phyloP scores from a whole-genome alignment of 1,140 invertebrate genomes.

The Antheraea mylitta region DNA sequence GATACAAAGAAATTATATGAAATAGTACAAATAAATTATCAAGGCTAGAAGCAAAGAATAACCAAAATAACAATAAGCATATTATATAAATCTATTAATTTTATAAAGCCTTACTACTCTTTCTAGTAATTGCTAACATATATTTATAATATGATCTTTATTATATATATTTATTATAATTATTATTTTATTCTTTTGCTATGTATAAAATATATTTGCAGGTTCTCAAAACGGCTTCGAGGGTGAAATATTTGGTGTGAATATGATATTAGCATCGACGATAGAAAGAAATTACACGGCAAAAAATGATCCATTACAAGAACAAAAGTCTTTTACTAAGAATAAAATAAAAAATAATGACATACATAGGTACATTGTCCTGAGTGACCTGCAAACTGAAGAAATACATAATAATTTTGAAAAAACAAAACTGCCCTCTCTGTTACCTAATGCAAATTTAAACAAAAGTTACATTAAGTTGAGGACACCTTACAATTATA shows the following conservation, averaged over 20 bases:
- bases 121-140: no score
- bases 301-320: conserved; percentile 41
- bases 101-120: no score
- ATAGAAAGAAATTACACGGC: conserved; percentile 70
- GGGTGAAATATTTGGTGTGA: conserved; percentile 84
- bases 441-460: conserved; percentile 15
- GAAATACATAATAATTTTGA: conserved; percentile 36
- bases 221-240: conserved; percentile 82
- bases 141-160: no score
- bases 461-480: conserved; percentile 42
- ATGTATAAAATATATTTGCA: conserved; percentile 25
- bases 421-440: conserved; percentile 15
- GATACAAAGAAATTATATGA: no score
- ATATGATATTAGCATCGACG: conserved; percentile 81
- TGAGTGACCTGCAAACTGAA: conserved; percentile 37
- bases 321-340: conserved; percentile 48
- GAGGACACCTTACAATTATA: conserved; percentile 36
- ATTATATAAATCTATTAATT: no score
- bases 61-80: no score
- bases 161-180: no score
- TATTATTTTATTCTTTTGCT: not conserved
- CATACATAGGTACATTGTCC: conserved; percentile 45
- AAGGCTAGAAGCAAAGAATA: no score
- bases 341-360: conserved; percentile 45
- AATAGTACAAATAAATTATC: no score